phyloP scores from a whole-genome alignment of 2,888 invertebrate species.

The Pseudoips prasinana region DNA sequence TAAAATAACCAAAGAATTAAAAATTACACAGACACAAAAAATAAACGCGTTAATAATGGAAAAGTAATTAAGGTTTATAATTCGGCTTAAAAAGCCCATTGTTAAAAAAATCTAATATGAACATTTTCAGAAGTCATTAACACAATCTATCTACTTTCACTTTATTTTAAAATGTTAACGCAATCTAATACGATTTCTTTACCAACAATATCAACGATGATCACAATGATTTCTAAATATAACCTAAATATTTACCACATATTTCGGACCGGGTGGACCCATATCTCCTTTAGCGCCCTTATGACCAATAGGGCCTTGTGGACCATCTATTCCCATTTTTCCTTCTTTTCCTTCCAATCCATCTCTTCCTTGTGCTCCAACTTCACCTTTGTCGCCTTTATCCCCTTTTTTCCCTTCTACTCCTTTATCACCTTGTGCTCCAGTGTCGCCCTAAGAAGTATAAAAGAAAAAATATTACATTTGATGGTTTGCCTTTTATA shows the following conservation, averaged over 20 bases:
- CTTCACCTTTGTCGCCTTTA: slow-evolving; percentile 1
- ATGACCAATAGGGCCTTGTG: slow-evolving; percentile 85
- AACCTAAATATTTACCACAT: slow-evolving; percentile 44
- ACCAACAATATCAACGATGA: no score
- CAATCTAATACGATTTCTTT: no score
- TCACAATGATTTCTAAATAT: background rate
- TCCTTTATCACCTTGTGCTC: slow-evolving; percentile 85
- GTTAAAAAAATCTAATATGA: no score
- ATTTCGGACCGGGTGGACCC: slow-evolving; percentile 82
- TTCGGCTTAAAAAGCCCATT: no score
- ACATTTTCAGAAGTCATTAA: no score
- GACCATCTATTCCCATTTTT: slow-evolving; percentile 48
- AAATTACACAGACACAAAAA: no score
- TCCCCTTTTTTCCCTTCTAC: slow-evolving; percentile 60
- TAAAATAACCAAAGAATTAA: no score
- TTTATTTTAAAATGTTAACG: background rate
- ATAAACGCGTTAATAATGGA: no score
- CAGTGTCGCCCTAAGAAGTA: slow-evolving; percentile 85
- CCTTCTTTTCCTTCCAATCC: slow-evolving; percentile 10
- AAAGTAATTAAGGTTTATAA: no score
- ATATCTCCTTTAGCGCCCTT: slow-evolving; percentile 85
- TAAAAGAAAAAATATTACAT: no score
- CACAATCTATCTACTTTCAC: background rate
- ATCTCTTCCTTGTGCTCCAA: slow-evolving; percentile 10
- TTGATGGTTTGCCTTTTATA: no score